Evolutionary conservation across 2,797 vertebrate species (phyloP).

Genomic region (Ambastaia sidthimunki): DNA sequence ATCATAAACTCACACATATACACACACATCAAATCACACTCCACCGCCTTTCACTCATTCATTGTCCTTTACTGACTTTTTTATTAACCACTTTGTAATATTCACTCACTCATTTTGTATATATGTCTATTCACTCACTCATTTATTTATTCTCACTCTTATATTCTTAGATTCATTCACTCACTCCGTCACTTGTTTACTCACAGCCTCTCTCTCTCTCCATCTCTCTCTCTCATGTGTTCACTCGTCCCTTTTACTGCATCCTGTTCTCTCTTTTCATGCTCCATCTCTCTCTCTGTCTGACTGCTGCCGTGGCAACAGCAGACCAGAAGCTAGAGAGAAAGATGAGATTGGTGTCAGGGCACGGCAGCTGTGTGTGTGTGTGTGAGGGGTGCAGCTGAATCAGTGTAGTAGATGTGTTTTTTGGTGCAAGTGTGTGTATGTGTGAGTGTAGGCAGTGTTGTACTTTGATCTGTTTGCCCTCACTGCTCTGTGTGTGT

Average conservation of each 20-base stretch:
- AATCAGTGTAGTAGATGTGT: slow-evolving; percentile 22
- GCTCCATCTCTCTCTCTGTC: slow-evolving; percentile 41
- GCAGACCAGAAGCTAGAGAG: slow-evolving; percentile 50
- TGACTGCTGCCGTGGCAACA: slow-evolving; percentile 76
- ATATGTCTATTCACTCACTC: background rate
- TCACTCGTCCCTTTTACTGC: slow-evolving; percentile 35
- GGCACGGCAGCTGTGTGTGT: slow-evolving; percentile 58
- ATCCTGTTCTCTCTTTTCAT: slow-evolving; percentile 25
- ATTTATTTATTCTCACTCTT: background rate
- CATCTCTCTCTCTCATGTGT: background rate
- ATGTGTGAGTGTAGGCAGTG: background rate
- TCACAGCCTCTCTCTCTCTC: background rate
- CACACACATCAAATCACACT: background rate
- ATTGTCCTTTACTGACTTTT: background rate
- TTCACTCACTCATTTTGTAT: background rate
- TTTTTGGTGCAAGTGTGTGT: slow-evolving; percentile 12
- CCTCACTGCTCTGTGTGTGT: slow-evolving; percentile 1
- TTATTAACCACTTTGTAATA: background rate
- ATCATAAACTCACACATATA: background rate
- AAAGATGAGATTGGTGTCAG: slow-evolving; percentile 67
- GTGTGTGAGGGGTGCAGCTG: slow-evolving; percentile 28
- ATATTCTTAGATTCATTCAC: background rate
- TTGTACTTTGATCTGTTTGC: slow-evolving; percentile 10
- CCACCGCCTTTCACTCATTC: background rate
- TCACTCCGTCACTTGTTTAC: background rate